A percentile compares a stretch with the other conserved stretches of the same genome.
These are phyloP conservation scores for Ochotona curzoniae DNA, from an alignment of 2,113 vertebrate genomes.

Conservation along the genomic window DNA sequence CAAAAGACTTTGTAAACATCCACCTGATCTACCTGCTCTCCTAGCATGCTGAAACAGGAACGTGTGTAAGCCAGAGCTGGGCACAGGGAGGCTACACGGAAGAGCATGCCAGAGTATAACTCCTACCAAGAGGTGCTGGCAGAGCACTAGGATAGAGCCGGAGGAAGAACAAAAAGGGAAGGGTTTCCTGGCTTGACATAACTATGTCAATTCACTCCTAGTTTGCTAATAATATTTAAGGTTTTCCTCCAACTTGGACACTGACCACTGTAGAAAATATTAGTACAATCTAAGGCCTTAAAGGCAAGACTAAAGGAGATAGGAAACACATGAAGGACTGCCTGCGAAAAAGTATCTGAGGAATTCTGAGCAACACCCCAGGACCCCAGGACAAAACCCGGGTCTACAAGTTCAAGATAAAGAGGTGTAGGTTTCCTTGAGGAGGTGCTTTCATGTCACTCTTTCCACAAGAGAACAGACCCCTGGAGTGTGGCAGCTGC, in stretches of 20 bases:
- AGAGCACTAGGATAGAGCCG: too few relatives aligned
- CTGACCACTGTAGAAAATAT: fast-evolving
- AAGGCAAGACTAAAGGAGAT: neutral
- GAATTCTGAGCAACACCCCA: neutral
- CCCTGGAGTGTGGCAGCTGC: neutral
- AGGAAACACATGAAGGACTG: neutral
- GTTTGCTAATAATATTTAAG: neutral
- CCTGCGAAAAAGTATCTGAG: fast-evolving
- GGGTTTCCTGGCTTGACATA: neutral
- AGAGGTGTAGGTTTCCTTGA: too few relatives aligned
- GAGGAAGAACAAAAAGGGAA: neutral
- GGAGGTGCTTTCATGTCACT: fast-evolving
- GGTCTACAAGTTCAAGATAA: neutral
- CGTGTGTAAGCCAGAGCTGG: fast-evolving
- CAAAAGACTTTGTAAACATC: neutral
- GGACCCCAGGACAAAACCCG: neutral
- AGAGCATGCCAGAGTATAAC: fast-evolving
- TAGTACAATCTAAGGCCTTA: neutral
- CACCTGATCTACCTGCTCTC: too few relatives aligned
- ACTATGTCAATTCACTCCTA: neutral
- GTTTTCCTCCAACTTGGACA: neutral
- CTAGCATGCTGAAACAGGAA: fast-evolving
- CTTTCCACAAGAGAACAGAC: neutral
- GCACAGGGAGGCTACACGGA: fast-evolving
- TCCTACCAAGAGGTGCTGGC: neutral